Evolutionary conservation across 2,888 invertebrate species (phyloP).

Genomic region (Drosophila mimetica): DNA sequence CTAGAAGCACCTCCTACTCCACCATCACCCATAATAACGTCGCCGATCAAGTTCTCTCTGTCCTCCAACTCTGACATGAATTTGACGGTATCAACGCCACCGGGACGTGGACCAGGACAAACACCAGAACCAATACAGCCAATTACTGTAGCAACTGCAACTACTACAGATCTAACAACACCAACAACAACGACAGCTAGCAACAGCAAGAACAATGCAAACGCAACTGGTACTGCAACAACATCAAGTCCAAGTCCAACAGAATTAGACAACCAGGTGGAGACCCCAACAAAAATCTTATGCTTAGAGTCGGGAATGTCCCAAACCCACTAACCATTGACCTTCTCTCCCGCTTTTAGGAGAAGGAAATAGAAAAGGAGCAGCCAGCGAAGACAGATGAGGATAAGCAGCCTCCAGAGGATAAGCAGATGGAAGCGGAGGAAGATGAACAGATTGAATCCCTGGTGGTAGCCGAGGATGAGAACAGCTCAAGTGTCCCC

Average conservation of each 20-base stretch:
- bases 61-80: constrained; percentile 21
- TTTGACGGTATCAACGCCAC: constrained; percentile 10
- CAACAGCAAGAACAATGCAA: constrained; percentile 9
- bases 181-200: constrained; percentile 2
- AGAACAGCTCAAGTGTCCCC: background rate
- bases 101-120: constrained; percentile 25
- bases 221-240: constrained; percentile 5
- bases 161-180: constrained; percentile 14
- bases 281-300: constrained; percentile 29
- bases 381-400: background rate
- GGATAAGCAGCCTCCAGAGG: too few relatives aligned
- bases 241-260: constrained; percentile 7
- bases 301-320: constrained; percentile 15
- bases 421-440: background rate
- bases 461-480: background rate
- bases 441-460: background rate
- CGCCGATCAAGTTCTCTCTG: constrained; percentile 21
- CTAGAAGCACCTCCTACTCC: constrained; percentile 17
- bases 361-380: background rate
- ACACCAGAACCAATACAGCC: constrained; percentile 5
- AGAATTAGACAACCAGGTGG: constrained; percentile 49
- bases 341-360: constrained; percentile 21
- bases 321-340: constrained; percentile 15
- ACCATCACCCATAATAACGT: constrained; percentile 19
- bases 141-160: background rate